A percentile compares a stretch with the other conserved stretches of the same genome.
Evolutionary conservation across 2,113 vertebrate species (phyloP).

Genomic region (Irena cyanogastra): DNA sequence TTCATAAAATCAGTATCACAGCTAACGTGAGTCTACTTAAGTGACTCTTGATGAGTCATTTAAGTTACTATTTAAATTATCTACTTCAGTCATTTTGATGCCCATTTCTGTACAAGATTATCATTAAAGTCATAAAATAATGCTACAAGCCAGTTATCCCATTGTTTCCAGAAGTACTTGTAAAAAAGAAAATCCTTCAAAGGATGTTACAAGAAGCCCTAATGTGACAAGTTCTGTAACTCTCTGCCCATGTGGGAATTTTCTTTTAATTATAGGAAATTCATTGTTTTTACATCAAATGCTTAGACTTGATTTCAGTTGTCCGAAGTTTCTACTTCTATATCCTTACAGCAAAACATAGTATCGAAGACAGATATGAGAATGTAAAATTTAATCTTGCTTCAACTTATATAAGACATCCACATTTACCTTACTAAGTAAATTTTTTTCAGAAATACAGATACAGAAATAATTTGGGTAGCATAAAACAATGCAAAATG

Average conservation of each 20-base stretch:
- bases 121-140: background rate
- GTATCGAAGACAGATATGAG: background rate
- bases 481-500: background rate
- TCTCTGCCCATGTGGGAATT: background rate
- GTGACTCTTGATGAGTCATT: background rate
- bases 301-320: background rate
- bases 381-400: background rate
- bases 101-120: background rate
- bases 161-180: background rate
- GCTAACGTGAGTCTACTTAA: background rate
- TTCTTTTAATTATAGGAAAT: background rate
- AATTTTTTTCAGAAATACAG: background rate
- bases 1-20: background rate
- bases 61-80: background rate
- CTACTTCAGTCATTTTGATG: background rate
- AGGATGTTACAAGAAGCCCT: background rate
- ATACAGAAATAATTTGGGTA: background rate
- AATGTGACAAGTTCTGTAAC: background rate
- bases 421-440: background rate
- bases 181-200: background rate
- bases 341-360: background rate
- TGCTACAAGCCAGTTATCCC: background rate
- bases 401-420: background rate
- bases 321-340: background rate
- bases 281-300: background rate